phyloP scores from a whole-genome alignment of 2,888 invertebrate genomes.

The Caenorhabditis becei region DNA sequence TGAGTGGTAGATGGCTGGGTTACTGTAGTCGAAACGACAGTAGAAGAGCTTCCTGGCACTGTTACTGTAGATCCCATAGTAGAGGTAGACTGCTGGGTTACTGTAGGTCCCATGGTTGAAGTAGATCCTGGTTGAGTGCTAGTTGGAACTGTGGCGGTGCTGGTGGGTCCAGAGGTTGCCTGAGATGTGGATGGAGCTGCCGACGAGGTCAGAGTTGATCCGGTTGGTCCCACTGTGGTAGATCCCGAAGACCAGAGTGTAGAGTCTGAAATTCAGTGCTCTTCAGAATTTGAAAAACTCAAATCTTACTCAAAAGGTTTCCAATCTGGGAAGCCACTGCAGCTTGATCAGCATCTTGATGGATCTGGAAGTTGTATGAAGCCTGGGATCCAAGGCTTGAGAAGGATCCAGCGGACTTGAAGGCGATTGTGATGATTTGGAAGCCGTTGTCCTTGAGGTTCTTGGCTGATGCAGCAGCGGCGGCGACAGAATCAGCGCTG shows the following conservation, averaged over 20 bases:
- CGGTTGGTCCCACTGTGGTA: background rate
- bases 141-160: slow-evolving; percentile 5
- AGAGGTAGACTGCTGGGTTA: slow-evolving; percentile 15
- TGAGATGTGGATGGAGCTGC: background rate
- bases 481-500: slow-evolving; percentile 1
- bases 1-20: background rate
- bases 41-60: slow-evolving; percentile 9
- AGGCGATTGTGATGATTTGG: slow-evolving; percentile 42
- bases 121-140: slow-evolving; percentile 9
- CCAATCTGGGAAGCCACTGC: slow-evolving; percentile 28
- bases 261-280: background rate
- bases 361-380: slow-evolving; percentile 22
- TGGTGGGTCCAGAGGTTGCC: no score
- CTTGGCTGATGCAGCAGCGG: slow-evolving; percentile 19
- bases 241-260: background rate
- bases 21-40: slow-evolving; percentile 16
- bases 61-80: slow-evolving; percentile 20
- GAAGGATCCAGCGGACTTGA: slow-evolving; percentile 22
- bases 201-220: background rate
- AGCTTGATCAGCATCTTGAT: slow-evolving; percentile 12
- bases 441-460: slow-evolving; percentile 29
- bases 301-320: slow-evolving; percentile 21
- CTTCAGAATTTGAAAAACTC: background rate
- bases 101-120: background rate
- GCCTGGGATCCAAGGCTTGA: slow-evolving; percentile 12